A percentile compares a stretch with the other conserved stretches of the same genome.
These are phyloP conservation scores for Neodontobutis hainanensis DNA, from an alignment of 2,113 vertebrate genomes.

Conservation along the genomic window DNA sequence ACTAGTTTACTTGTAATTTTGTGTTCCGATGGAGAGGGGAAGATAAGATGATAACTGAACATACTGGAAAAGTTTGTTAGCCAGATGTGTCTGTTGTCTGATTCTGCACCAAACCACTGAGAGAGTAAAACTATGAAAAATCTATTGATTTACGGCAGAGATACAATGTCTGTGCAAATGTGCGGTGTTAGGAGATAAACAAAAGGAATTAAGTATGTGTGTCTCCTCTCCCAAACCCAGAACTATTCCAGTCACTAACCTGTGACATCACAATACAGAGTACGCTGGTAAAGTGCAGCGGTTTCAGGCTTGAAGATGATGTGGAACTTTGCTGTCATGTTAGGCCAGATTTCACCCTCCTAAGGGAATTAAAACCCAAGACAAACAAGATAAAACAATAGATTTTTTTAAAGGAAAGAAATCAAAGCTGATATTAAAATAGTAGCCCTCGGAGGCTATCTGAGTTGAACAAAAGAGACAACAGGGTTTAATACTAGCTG, in stretches of 20 bases:
- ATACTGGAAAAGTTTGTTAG: constrained; percentile 17
- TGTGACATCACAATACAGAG: constrained; percentile 86
- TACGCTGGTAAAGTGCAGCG: constrained; percentile 80
- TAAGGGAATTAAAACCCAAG: constrained; percentile 26
- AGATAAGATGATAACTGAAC: background rate
- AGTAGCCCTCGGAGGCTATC: constrained; percentile 19
- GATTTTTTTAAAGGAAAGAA: background rate
- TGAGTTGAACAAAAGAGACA: constrained; percentile 33
- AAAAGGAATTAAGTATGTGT: background rate
- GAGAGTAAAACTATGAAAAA: constrained; percentile 30
- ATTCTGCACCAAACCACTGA: constrained; percentile 19
- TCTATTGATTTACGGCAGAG: constrained; percentile 34
- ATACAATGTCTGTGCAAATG: constrained; percentile 2
- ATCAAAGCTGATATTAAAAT: background rate
- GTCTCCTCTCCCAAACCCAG: background rate
- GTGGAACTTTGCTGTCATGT: constrained; percentile 75
- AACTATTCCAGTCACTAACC: constrained; percentile 59
- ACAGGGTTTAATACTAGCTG: constrained; percentile 33
- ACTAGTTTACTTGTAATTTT: background rate
- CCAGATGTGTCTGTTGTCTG: constrained; percentile 17
- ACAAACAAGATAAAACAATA: constrained; percentile 32
- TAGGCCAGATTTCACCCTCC: constrained; percentile 87
- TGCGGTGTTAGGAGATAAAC: constrained; percentile 25
- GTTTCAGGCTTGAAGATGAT: constrained; percentile 84
- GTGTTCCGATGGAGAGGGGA: background rate